These are phyloP conservation scores for Ellobium chinense DNA, from an alignment of 2,888 invertebrate genomes.

Conservation along the genomic window DNA sequence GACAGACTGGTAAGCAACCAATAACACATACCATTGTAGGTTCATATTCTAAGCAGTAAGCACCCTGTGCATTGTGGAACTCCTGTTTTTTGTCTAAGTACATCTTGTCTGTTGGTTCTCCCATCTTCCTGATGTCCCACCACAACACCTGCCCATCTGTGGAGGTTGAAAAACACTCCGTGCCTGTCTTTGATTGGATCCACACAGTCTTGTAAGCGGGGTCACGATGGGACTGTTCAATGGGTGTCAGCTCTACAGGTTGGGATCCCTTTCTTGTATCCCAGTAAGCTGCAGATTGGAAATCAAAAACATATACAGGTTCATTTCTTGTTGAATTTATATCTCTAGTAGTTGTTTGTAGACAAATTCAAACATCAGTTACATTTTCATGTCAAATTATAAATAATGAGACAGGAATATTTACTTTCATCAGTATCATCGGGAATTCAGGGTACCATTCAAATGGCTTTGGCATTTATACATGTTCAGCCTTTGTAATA, in stretches of 20 bases:
- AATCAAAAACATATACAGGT: neutral
- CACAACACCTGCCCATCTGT: constrained; percentile 92
- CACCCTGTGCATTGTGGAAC: constrained; percentile 85
- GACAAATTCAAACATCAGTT: too few species aligned
- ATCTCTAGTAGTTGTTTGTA: too few species aligned
- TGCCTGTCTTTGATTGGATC: constrained; percentile 95
- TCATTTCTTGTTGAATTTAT: too few species aligned
- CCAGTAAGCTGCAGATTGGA: constrained; percentile 73
- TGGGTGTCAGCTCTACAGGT: constrained; percentile 88
- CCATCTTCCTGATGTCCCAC: constrained; percentile 90
- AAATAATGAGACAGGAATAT: too few species aligned
- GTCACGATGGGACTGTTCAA: constrained; percentile 92
- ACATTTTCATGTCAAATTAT: too few species aligned
- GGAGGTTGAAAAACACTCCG: constrained; percentile 95
- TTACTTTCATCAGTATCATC: too few species aligned
- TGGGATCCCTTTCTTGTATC: constrained; percentile 86
- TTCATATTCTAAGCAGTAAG: constrained; percentile 89
- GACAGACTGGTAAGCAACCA: too few species aligned
- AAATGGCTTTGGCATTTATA: too few species aligned
- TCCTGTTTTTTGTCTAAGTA: constrained; percentile 87
- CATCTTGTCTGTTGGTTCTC: constrained; percentile 86
- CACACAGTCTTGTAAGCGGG: constrained; percentile 92
- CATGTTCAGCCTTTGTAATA: too few species aligned
- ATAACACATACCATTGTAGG: constrained; percentile 85
- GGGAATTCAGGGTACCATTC: too few species aligned